Conservation (phyloP, 1,140 invertebrate genomes). For the Sycophila sp. region DNA sequence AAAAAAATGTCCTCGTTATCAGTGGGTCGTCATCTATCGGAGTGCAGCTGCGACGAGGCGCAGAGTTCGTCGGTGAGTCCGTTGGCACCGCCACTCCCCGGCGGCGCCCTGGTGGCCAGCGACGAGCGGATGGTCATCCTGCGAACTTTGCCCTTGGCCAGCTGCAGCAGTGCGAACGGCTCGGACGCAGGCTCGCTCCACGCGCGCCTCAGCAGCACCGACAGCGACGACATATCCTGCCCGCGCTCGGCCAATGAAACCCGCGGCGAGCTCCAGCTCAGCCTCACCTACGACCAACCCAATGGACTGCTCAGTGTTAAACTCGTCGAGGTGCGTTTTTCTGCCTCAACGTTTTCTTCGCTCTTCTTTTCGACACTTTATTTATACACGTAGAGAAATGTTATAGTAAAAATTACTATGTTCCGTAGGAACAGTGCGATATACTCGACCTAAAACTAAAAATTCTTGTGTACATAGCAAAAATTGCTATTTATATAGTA, state of each 20-base stretch:
- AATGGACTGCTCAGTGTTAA: slow-evolving; percentile 66
- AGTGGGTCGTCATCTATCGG: slow-evolving; percentile 51
- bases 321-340: slow-evolving; percentile 64
- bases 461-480: too few relatives aligned
- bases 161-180: slow-evolving; percentile 20
- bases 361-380: too few relatives aligned
- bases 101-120: slow-evolving; percentile 51
- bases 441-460: too few relatives aligned
- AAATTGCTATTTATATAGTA: too few relatives aligned
- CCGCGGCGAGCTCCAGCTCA: slow-evolving; percentile 65
- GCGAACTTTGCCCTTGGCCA: slow-evolving; percentile 55
- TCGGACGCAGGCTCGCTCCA: neutral
- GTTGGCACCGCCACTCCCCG: slow-evolving; percentile 51
- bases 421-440: too few relatives aligned
- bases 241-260: slow-evolving; percentile 55
- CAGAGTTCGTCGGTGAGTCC: slow-evolving; percentile 48
- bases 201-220: slow-evolving; percentile 23
- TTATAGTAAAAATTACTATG: too few relatives aligned
- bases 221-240: slow-evolving; percentile 43
- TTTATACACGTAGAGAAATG: too few relatives aligned
- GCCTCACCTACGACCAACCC: slow-evolving; percentile 63
- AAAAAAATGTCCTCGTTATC: too few relatives aligned
- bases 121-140: slow-evolving; percentile 68
- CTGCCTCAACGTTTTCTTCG: too few relatives aligned
- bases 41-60: slow-evolving; percentile 50